Percentiles rank a stretch among this genome's conserved stretches.
phyloP scores from a whole-genome alignment of 1,140 invertebrate genomes.

The Bombus difficillimus region DNA sequence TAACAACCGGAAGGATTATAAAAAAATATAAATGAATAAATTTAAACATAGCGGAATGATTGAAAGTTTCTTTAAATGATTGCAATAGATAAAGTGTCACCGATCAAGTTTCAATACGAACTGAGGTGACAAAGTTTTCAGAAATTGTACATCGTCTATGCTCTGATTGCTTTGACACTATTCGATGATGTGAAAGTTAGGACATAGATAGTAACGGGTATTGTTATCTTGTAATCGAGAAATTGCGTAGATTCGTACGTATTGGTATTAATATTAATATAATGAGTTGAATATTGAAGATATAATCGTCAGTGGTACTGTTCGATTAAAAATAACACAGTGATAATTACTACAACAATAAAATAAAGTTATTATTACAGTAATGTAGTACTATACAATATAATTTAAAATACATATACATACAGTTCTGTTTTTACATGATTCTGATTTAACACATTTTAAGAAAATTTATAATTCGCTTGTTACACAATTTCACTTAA shows the following conservation, averaged over 20 bases:
- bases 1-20: neutral
- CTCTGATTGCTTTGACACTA: slow-evolving; percentile 23
- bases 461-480: no score
- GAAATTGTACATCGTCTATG: neutral
- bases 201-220: neutral
- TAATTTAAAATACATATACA: no score
- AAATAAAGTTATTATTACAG: no score
- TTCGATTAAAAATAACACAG: no score
- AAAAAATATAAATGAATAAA: neutral
- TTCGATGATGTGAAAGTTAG: slow-evolving; percentile 9
- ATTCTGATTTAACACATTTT: no score
- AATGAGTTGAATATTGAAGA: no score
- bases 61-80: neutral
- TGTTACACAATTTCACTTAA: no score
- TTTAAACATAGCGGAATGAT: neutral
- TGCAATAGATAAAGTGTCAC: neutral
- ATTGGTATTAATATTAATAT: neutral
- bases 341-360: no score
- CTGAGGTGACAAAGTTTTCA: neutral
- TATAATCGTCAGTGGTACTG: neutral
- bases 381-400: no score
- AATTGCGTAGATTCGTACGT: neutral
- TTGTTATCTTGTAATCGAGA: neutral
- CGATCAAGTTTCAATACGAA: neutral
- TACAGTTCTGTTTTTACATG: no score